Base-by-base conservation (phyloP, 2,113 vertebrate species). In the Mugil cephalus region DNA sequence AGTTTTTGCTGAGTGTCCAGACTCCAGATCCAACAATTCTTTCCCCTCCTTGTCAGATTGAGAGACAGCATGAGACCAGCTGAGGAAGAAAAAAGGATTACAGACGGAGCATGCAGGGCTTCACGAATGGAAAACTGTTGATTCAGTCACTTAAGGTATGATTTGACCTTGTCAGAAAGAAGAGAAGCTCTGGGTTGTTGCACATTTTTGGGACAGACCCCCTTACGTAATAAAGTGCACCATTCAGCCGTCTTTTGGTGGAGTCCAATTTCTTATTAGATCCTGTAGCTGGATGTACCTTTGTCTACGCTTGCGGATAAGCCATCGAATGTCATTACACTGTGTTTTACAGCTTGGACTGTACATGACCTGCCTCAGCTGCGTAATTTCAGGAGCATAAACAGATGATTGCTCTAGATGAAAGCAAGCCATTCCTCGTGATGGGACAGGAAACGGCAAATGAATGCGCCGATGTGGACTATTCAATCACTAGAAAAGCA, bases 1-100 rank as follows among this genome's bases (percentile, higher is more conserved):
- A 47, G 24, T 69, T 88, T 82, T 78, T 52, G 67, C 83, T 77
- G 79, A 84, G 53, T 46, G n/a, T 30, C 67, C 17, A 47, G 35
- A 74, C 34, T 54, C 43, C 6, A 42, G 38, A 55, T 86, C 63
- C 51, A 54, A 65, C 7, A 13, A 10, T 36, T 65, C 13, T 35
- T 70, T 60, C 40, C 63, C 80, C 35, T 13, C 61, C 40, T 7
- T 47, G 42, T 76, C 63, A 66, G 53, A 68, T 39, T 43, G 54
- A 46, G 48, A 68, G 24, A 66, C 39, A 56, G 64, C 39, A 17
- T 5, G 2, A 72, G 38, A 58, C 38, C 40, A 43, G 69, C 30
- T 2, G 1, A 47, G 35, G 45, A 62, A 66, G 50, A 51, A 69
- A 52, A 60, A 67, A 79, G 68, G 82, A 80, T 82, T 74, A 73